Percentiles rank a stretch among this genome's conserved stretches.
Conservation (phyloP, 2,888 invertebrate genomes). For the Cecidostiba fungosa region DNA sequence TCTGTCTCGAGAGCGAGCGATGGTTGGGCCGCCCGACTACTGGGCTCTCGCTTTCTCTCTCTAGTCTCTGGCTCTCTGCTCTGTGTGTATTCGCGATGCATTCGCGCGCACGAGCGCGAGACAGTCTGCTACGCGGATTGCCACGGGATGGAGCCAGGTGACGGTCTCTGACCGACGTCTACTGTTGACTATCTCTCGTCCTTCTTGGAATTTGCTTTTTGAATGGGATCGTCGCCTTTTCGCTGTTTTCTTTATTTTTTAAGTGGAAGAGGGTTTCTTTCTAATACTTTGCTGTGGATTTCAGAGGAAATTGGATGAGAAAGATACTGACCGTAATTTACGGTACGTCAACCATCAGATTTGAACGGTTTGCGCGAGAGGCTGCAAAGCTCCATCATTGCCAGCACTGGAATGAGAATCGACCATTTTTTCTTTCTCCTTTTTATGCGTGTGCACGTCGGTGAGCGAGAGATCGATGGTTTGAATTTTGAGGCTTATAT, state of each 20-base stretch:
- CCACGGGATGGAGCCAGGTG: slow-evolving; percentile 8
- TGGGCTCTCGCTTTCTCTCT: not conserved
- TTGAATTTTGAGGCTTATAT: too few species aligned
- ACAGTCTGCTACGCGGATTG: slow-evolving; percentile 7
- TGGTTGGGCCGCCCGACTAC: not conserved
- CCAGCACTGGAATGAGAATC: not conserved
- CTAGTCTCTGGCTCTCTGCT: too few species aligned
- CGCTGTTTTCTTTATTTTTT: too few species aligned
- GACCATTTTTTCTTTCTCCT: not conserved
- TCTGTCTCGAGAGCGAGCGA: not conserved
- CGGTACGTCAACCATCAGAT: not conserved
- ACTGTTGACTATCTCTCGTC: too few species aligned
- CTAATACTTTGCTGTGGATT: not conserved
- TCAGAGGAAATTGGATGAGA: not conserved
- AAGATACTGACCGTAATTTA: not conserved
- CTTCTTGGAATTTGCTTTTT: too few species aligned
- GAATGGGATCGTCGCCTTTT: too few species aligned
- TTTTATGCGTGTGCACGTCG: too few species aligned
- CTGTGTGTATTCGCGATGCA: not conserved
- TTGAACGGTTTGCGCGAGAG: not conserved
- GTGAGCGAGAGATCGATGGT: too few species aligned
- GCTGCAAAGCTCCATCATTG: not conserved
- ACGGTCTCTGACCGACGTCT: not conserved
- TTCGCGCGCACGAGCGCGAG: slow-evolving; percentile 11
- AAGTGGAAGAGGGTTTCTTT: too few species aligned